These are phyloP conservation scores for Cremastinae sp. DNA, from an alignment of 2,888 invertebrate genomes.

Conservation along the genomic window DNA sequence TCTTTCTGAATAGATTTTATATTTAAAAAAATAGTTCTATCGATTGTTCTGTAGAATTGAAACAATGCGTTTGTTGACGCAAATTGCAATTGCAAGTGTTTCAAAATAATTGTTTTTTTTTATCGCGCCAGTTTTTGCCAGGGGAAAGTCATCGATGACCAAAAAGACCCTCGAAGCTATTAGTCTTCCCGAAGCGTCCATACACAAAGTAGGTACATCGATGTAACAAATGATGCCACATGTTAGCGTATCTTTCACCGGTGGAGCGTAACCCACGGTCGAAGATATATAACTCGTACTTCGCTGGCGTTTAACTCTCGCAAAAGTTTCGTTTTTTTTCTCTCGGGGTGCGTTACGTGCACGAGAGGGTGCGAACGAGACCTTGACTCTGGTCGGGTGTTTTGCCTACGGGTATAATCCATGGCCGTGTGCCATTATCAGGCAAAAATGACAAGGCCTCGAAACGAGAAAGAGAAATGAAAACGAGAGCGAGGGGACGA, in stretches of 20 bases:
- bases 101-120: neutral
- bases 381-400: constrained; percentile 42
- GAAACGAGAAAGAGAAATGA: neutral
- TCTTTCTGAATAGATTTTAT: too few relatives aligned
- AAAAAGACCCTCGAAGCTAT: constrained; percentile 26
- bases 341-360: constrained; percentile 27
- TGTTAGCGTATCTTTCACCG: constrained; percentile 77
- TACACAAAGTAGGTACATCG: constrained; percentile 33
- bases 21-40: too few relatives aligned
- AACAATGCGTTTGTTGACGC: too few relatives aligned
- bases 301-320: constrained; percentile 48
- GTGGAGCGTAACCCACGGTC: constrained; percentile 65
- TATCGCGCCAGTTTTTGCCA: neutral
- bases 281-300: constrained; percentile 32
- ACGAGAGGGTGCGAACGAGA: constrained; percentile 37
- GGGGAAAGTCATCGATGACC: constrained; percentile 37
- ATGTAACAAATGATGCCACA: constrained; percentile 80
- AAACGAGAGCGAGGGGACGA: constrained; percentile 56
- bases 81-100: too few relatives aligned
- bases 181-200: constrained; percentile 7
- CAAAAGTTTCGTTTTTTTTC: constrained; percentile 37
- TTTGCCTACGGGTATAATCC: constrained; percentile 35
- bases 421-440: constrained; percentile 24
- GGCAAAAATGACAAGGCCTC: too few relatives aligned
- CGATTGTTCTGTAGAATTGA: too few relatives aligned